These are phyloP conservation scores for Thysanoteuthis rhombus DNA, from an alignment of 2,888 invertebrate genomes.

Conservation along the genomic window DNA sequence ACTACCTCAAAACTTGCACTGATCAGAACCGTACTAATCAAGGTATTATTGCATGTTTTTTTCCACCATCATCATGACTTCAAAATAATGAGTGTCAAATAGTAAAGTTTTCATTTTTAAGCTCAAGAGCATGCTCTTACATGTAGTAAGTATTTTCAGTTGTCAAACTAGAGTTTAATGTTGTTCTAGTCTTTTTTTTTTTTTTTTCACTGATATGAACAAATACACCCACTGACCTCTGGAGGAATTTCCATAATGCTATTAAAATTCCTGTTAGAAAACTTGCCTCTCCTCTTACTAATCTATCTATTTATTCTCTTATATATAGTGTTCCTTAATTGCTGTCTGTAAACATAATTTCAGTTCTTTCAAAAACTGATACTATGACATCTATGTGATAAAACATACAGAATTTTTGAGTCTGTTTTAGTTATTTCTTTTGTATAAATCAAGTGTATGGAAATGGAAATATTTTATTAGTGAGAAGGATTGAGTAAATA, in stretches of 20 bases:
- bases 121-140: background rate
- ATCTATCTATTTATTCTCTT: background rate
- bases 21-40: too few relatives aligned
- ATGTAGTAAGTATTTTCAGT: background rate
- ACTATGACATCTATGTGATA: background rate
- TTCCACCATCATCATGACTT: too few relatives aligned
- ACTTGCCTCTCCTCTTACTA: background rate
- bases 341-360: background rate
- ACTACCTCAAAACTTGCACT: too few relatives aligned
- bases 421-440: background rate
- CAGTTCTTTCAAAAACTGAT: background rate
- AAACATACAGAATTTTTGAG: background rate
- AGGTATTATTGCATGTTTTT: too few relatives aligned
- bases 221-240: background rate
- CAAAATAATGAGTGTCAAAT: background rate
- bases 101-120: background rate
- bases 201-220: background rate
- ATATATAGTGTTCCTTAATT: background rate
- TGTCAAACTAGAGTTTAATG: background rate
- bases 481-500: too few relatives aligned
- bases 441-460: background rate
- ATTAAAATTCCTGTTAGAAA: background rate
- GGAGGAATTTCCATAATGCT: background rate
- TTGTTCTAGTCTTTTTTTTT: background rate
- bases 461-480: too few relatives aligned